Conservation (phyloP, 2,797 vertebrate genomes). For the Dipus sagitta region DNA sequence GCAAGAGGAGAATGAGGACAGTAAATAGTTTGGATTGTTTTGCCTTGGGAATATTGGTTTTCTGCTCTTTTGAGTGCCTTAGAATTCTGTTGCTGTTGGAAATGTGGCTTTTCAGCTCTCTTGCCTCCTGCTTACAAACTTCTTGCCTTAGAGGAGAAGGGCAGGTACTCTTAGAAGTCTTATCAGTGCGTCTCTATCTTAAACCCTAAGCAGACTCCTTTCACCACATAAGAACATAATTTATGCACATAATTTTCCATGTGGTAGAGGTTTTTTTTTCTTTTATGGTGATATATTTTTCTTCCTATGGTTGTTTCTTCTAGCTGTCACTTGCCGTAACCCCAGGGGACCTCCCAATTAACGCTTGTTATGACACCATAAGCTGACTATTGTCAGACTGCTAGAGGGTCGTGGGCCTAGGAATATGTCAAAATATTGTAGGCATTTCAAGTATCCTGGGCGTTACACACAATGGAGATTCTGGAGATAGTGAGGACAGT, state of each 20-base stretch:
- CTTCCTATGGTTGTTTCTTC: constrained; percentile 57
- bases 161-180: constrained; percentile 45
- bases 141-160: constrained; percentile 61
- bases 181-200: constrained; percentile 6
- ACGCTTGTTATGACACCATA: constrained; percentile 54
- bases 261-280: constrained; percentile 34
- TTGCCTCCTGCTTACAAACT: background rate
- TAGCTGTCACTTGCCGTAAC: constrained; percentile 57
- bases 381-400: constrained; percentile 53
- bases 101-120: background rate
- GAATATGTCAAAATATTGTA: background rate
- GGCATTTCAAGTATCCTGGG: background rate
- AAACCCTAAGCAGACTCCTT: constrained; percentile 67
- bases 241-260: constrained; percentile 68
- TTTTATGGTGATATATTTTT: constrained; percentile 5
- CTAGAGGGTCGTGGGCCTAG: background rate
- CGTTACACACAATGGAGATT: background rate
- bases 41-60: constrained; percentile 11
- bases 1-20: background rate
- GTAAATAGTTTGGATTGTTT: background rate
- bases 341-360: constrained; percentile 71
- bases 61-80: background rate
- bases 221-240: constrained; percentile 58
- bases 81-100: background rate
- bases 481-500: constrained; percentile 19